Conservation (phyloP, 2,888 invertebrate genomes). For the Julus scandinavius region DNA sequence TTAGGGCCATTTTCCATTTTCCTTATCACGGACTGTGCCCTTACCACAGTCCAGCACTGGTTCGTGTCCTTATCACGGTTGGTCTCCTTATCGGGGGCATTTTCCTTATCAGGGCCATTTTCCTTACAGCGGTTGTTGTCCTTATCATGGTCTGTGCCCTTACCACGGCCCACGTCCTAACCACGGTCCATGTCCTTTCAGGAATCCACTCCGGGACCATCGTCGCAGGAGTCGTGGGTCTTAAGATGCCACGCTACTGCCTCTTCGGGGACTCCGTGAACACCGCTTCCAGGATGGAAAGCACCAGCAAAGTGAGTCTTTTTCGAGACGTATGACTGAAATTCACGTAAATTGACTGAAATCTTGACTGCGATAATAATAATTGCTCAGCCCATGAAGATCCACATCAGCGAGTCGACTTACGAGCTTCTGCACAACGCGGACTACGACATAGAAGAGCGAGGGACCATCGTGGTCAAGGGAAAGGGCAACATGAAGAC, state of each 20-base stretch:
- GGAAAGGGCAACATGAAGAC: slow-evolving; percentile 83
- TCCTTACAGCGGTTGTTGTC: too few species aligned
- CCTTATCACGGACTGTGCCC: too few species aligned
- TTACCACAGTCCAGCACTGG: too few species aligned
- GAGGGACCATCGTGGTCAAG: slow-evolving; percentile 79
- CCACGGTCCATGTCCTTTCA: slow-evolving; percentile 45
- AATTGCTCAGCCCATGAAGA: slow-evolving; percentile 78
- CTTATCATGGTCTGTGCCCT: too few species aligned
- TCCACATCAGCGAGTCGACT: slow-evolving; percentile 93
- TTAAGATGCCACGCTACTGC: slow-evolving; percentile 90
- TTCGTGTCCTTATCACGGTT: too few species aligned
- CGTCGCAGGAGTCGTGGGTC: slow-evolving; percentile 91
- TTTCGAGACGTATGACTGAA: background rate
- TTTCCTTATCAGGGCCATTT: too few species aligned
- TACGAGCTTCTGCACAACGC: slow-evolving; percentile 76
- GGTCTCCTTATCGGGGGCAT: too few species aligned
- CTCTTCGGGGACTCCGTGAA: slow-evolving; percentile 92
- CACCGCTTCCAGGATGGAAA: slow-evolving; percentile 92
- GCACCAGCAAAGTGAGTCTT: slow-evolving; percentile 76
- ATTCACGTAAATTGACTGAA: background rate
- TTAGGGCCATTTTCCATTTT: too few species aligned
- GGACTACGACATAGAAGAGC: slow-evolving; percentile 74
- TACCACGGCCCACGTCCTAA: too few species aligned
- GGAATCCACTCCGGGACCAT: slow-evolving; percentile 88
- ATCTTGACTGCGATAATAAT: background rate